Conservation (phyloP, 2,888 invertebrate genomes). For the Ametastegia equiseti region DNA sequence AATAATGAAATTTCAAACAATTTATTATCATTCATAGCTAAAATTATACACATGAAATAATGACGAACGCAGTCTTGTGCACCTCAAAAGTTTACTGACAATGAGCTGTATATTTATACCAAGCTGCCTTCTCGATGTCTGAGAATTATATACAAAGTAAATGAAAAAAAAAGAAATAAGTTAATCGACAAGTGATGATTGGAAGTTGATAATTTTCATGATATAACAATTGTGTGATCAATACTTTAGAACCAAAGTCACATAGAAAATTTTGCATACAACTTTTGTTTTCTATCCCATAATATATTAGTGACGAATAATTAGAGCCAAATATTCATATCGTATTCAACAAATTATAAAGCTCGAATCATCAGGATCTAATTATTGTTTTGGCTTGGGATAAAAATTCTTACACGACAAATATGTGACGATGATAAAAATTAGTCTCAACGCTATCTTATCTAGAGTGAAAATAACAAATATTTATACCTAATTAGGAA, state of each 20-base stretch:
- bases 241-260: background rate
- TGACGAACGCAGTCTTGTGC: conserved; percentile 22
- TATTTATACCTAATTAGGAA: conserved; percentile 33
- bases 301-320: background rate
- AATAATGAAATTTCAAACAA: conserved; percentile 15
- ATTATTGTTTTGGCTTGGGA: background rate
- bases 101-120: conserved; percentile 12
- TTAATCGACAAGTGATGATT: background rate
- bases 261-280: background rate
- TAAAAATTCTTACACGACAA: background rate
- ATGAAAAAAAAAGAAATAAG: background rate
- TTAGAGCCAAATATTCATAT: background rate
- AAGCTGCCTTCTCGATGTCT: background rate
- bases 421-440: background rate
- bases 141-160: conserved; percentile 8
- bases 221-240: background rate
- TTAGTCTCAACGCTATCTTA: background rate
- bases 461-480: background rate
- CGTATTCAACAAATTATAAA: too few species aligned
- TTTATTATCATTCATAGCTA: conserved; percentile 17
- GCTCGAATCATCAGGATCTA: too few species aligned
- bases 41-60: conserved; percentile 13
- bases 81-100: conserved; percentile 9
- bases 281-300: background rate
- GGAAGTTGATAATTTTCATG: conserved; percentile 1